Evolutionary conservation across 2,113 vertebrate species (phyloP).

Genomic region (Nothoprocta perdicaria): DNA sequence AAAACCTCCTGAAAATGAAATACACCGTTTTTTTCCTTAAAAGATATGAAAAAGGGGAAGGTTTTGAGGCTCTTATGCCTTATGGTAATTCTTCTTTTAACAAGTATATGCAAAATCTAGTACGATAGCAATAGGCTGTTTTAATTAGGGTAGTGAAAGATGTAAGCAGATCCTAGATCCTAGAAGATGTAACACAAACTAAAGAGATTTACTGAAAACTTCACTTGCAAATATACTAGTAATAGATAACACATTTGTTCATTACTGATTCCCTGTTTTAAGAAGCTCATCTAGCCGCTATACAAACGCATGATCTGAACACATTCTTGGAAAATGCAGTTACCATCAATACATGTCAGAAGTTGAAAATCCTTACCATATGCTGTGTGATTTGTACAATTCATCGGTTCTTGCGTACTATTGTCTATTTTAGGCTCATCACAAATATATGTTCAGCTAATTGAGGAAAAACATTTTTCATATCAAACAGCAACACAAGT

Average conservation of each 20-base stretch:
- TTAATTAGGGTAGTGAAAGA: conserved; percentile 53
- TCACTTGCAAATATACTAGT: conserved; percentile 16
- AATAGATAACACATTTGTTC: neutral
- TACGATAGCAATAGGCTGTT: conserved; percentile 15
- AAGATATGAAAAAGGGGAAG: neutral
- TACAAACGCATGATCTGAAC: neutral
- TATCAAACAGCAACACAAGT: conserved; percentile 31
- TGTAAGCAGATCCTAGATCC: neutral
- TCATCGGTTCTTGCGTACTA: conserved; percentile 92
- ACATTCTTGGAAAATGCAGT: neutral
- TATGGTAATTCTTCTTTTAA: neutral
- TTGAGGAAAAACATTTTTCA: conserved; percentile 80
- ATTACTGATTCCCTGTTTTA: conserved; percentile 29
- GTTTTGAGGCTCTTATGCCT: conserved; percentile 28
- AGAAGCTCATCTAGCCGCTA: conserved; percentile 4
- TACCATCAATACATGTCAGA: neutral
- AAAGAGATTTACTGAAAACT: conserved; percentile 47
- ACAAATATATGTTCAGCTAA: conserved; percentile 86
- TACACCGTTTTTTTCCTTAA: neutral
- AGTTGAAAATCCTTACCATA: conserved; percentile 83
- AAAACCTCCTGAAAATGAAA: neutral
- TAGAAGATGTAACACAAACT: neutral
- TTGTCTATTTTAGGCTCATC: conserved; percentile 90
- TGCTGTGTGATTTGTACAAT: conserved; percentile 87
- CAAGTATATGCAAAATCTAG: conserved; percentile 37